A percentile compares a stretch with the other conserved stretches of the same genome.
Conservation (phyloP, 1,140 invertebrate genomes). For the Caligus rogercresseyi region DNA sequence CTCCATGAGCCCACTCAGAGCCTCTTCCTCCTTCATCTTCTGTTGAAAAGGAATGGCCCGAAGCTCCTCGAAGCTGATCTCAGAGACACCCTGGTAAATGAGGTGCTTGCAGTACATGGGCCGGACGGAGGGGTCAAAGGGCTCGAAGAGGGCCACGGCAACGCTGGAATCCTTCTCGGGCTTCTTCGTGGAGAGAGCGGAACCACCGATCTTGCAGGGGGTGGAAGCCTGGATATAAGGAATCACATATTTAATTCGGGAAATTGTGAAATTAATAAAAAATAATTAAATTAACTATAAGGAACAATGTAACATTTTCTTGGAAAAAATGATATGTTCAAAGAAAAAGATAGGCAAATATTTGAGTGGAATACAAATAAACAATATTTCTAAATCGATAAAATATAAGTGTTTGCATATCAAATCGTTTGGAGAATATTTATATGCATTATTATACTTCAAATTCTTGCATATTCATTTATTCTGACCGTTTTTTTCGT, state of each 20-base stretch:
- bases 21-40: background rate
- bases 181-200: constrained; percentile 6
- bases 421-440: no score
- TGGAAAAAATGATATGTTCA: no score
- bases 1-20: background rate
- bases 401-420: no score
- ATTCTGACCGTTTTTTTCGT: no score
- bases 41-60: constrained; percentile 26
- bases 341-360: no score
- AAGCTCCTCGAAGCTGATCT: constrained; percentile 39
- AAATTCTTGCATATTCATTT: no score
- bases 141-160: constrained; percentile 27
- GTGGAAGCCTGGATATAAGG: background rate
- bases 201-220: background rate
- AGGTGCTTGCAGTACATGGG: constrained; percentile 34
- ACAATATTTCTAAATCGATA: no score
- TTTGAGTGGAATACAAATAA: no score
- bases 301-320: no score
- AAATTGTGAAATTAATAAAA: background rate
- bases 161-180: background rate
- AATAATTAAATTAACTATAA: no score
- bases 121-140: constrained; percentile 27
- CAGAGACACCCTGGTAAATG: constrained; percentile 31
- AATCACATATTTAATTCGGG: background rate
- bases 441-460: no score